Evolutionary conservation across 1,140 invertebrate species (phyloP).

Genomic region (Conus ventricosus): DNA sequence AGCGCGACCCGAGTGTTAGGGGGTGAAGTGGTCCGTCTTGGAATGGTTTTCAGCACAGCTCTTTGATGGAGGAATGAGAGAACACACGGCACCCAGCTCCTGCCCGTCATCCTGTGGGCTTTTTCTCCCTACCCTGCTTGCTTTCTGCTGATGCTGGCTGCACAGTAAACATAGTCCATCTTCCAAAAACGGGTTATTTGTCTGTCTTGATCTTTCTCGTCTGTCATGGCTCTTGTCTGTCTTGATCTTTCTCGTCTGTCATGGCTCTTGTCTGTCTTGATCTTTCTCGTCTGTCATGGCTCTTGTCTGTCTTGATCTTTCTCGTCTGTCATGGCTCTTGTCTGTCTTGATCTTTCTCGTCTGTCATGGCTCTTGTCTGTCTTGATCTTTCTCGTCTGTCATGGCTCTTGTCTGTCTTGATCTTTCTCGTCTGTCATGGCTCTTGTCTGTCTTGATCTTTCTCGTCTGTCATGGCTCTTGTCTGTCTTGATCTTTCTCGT

Average conservation of each 20-base stretch:
- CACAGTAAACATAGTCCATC: too few species aligned
- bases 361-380: background rate
- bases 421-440: background rate
- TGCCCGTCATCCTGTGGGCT: background rate
- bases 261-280: too few species aligned
- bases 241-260: background rate
- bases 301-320: background rate
- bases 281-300: background rate
- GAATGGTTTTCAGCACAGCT: too few species aligned
- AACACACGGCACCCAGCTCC: too few species aligned
- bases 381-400: background rate
- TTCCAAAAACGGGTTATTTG: too few species aligned
- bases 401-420: too few species aligned
- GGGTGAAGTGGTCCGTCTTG: too few species aligned
- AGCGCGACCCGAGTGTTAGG: too few species aligned
- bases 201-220: background rate
- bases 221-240: background rate
- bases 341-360: background rate
- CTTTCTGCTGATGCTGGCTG: background rate
- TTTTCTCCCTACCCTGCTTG: background rate
- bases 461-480: background rate
- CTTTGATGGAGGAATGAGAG: too few species aligned
- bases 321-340: background rate
- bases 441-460: background rate
- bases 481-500: background rate